These are phyloP conservation scores for Oxygymnocypris stewartii DNA, from an alignment of 2,113 vertebrate species.

Conservation along the genomic window DNA sequence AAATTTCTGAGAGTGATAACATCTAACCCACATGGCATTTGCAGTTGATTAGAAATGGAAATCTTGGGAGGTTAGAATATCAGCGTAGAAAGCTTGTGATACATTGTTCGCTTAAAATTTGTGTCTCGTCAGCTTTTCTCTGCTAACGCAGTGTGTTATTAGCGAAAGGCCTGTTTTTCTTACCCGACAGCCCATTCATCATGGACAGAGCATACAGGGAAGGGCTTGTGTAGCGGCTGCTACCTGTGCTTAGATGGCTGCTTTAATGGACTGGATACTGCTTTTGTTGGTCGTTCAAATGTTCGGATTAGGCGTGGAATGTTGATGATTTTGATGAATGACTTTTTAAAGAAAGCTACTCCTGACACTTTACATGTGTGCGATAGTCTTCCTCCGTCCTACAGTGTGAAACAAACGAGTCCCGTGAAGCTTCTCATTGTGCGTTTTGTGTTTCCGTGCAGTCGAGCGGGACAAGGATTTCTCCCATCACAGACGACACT, in stretches of 20 bases:
- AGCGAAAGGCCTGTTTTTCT: conserved; percentile 85
- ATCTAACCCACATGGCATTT: conserved; percentile 11
- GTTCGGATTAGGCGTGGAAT: conserved; percentile 73
- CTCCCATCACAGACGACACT: conserved; percentile 95
- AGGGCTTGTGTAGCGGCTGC: conserved; percentile 71
- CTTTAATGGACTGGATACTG: conserved; percentile 78
- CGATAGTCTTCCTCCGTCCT: conserved; percentile 14
- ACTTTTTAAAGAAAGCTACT: conserved; percentile 61
- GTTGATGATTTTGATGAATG: conserved; percentile 72
- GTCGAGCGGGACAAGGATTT: conserved; percentile 98
- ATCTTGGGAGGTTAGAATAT: conserved; percentile 24
- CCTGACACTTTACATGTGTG: conserved; percentile 52
- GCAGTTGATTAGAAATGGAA: neutral
- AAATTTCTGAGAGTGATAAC: conserved; percentile 21
- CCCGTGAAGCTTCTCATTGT: neutral
- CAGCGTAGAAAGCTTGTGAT: neutral
- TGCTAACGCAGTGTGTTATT: conserved; percentile 70
- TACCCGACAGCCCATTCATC: conserved; percentile 87
- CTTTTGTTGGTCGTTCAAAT: conserved; percentile 78
- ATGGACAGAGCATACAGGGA: conserved; percentile 74
- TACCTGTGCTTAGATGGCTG: conserved; percentile 77
- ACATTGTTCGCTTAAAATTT: conserved; percentile 13
- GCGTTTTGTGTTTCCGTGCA: conserved; percentile 67
- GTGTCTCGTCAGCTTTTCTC: conserved; percentile 33
- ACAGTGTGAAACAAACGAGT: neutral